Base-by-base conservation (phyloP, 1,140 invertebrate species). In the Hycleus phaleratus region DNA sequence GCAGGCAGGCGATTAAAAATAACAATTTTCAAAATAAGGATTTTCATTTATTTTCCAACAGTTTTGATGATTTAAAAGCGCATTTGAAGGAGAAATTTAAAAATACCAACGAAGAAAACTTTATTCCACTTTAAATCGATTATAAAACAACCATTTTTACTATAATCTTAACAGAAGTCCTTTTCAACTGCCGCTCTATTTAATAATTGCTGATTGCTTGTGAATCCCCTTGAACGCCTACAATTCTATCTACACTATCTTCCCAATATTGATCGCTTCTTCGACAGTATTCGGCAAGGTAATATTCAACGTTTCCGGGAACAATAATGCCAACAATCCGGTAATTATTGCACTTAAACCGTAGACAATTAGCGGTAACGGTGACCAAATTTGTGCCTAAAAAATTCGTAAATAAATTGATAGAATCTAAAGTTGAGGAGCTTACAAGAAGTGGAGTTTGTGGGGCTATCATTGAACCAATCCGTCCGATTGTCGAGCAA, bases 391-490 rank as follows among this genome's bases (percentile, higher is more conserved):
- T 54, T 52, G 56, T 6, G 56, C 63, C 69, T 69, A 46, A 62
- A 66, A 18, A 18, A 18, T 18, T 18, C 2, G 1, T 18, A 18
- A 18, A 18, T 18, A 18, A 18, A 18, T 18, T 18, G 18, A 18
- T 18, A 18, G 18, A 18, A 18, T 18, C 18, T 18, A 18, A 18
- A 18, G 2, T 18, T 18, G 18, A 18, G 1, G 18, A 18, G 18
- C 55, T 55, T 62, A 69, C 85, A 73, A 88, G 68, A 51, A 88
- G 73, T 7, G 84, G 82, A 49, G 82, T 82, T 75, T 88, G 83
- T 68, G 87, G 86, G 26, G 87, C 85, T 25, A 87, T 70, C 71
- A 88, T 84, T 25, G 85, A 86, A 6, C 87, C 87, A 57, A 86
- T 68, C 39, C 87, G 75, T 25, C 85, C 87, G 59, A 86, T 77